Evolutionary conservation across 1,140 invertebrate species (phyloP).

Genomic region (Teleopsis dalmanni): DNA sequence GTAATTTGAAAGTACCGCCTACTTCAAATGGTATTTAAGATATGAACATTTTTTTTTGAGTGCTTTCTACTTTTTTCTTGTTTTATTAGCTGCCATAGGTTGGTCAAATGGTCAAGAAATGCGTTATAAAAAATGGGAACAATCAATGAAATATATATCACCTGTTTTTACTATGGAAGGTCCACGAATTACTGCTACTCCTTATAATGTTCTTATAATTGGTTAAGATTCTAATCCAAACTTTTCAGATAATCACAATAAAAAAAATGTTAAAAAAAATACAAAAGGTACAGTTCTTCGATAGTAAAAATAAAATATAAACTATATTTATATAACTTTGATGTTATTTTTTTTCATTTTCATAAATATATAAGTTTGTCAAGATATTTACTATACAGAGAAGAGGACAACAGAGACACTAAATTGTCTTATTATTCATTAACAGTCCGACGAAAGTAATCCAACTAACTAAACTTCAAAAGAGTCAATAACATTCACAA

Average conservation of each 20-base stretch:
- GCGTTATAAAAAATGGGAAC: constrained; percentile 28
- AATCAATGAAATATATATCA: constrained; percentile 36
- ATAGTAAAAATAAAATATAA: not conserved
- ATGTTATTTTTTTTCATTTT: not conserved
- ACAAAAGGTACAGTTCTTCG: not conserved
- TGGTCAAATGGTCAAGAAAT: constrained; percentile 11
- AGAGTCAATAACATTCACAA: no score
- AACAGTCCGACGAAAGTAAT: no score
- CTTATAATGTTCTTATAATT: constrained; percentile 32
- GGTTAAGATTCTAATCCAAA: no score
- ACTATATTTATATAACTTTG: not conserved
- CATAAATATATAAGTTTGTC: not conserved
- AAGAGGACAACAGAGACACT: no score
- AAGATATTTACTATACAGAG: no score
- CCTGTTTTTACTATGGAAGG: constrained; percentile 31
- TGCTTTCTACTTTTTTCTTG: not conserved
- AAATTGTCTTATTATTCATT: no score
- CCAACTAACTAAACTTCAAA: no score
- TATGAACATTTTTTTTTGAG: not conserved
- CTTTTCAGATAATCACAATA: not conserved
- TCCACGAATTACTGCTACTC: constrained; percentile 27
- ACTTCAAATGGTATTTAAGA: constrained; percentile 32
- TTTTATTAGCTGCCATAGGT: constrained; percentile 27
- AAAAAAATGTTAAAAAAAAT: not conserved
- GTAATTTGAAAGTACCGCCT: constrained; percentile 15